Base-by-base conservation (phyloP, 2,888 invertebrate species). In the Scrobipalpa atriplicella region DNA sequence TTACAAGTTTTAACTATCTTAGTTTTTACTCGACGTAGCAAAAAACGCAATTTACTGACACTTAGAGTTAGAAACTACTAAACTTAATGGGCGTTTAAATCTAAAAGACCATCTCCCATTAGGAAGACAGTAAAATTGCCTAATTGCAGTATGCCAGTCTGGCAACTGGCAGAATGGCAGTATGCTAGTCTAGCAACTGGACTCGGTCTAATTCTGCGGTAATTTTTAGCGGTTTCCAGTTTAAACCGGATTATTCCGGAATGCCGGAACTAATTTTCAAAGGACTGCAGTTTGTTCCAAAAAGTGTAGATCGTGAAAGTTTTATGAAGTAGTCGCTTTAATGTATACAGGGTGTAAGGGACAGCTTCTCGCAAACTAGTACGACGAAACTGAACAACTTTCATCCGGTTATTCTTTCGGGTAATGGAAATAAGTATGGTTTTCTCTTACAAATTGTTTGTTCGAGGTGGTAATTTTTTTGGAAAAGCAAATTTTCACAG, bases 241-340 rank as follows among this genome's bases (percentile, higher is more conserved):
- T 19, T 10, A 19, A 54, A 54, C 54, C 21, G 54, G 54, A 16
- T 47, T 47, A 47, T 47, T 47, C 47, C 47, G 47, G 47, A 47
- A 29, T 29, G 29, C 29, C 21, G 16, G 16, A 47, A 21, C 62
- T 62, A 62, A 62, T 62, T 62, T 62, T 21, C 62, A 62, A 62
- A 47, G 62, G 18, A 21, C 9, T 13, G 43, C 18, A 62, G 21
- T 11, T 47, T 21, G 18, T 29, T 16, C 36, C n/a, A n/a, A 13
- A 21, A 10, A 8, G 43, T 13, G 47, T n/a, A n/a, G 60, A n/a
- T 47, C 16, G 47, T 43, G 43, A 11, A 13, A 13, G 11, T 43
- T 11, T 43, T 43, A 13, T 43, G 43, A 43, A 3, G 13, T 13
- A 43, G 13, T 13, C 10, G 3, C 13, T 3, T 29, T 29, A 29